A percentile compares a stretch with the other conserved stretches of the same genome.
Evolutionary conservation across 2,888 invertebrate genomes (phyloP).

Genomic region (Lymantria dispar): DNA sequence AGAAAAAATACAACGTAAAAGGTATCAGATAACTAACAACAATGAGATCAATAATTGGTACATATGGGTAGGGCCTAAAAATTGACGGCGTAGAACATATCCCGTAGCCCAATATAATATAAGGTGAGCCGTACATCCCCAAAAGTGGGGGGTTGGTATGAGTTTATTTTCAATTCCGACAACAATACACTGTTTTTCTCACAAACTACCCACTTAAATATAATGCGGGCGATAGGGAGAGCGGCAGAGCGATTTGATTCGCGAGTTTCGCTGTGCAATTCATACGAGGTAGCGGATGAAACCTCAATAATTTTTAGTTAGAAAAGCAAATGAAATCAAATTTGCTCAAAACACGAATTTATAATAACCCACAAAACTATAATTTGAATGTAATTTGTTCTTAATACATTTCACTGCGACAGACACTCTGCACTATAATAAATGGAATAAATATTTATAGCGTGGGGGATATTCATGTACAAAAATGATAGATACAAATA

Average conservation of each 20-base stretch:
- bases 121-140: constrained; percentile 41
- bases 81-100: constrained; percentile 18
- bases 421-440: no score
- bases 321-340: no score
- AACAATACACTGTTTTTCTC: constrained; percentile 76
- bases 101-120: constrained; percentile 37
- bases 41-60: constrained; percentile 28
- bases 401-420: no score
- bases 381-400: no score
- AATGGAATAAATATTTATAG: no score
- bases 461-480: no score
- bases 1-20: constrained; percentile 6
- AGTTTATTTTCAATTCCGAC: constrained; percentile 78
- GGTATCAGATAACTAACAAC: constrained; percentile 16
- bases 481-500: no score
- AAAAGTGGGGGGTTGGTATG: constrained; percentile 35
- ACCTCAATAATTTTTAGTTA: no score
- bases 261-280: constrained; percentile 23
- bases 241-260: constrained; percentile 61
- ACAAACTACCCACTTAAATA: constrained; percentile 78
- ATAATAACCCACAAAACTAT: no score
- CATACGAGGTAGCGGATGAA: constrained; percentile 20
- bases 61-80: constrained; percentile 23
- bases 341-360: no score
- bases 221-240: constrained; percentile 70